Evolutionary conservation across 1,140 invertebrate species (phyloP).

Genomic region (Xylocopa sonorina): DNA sequence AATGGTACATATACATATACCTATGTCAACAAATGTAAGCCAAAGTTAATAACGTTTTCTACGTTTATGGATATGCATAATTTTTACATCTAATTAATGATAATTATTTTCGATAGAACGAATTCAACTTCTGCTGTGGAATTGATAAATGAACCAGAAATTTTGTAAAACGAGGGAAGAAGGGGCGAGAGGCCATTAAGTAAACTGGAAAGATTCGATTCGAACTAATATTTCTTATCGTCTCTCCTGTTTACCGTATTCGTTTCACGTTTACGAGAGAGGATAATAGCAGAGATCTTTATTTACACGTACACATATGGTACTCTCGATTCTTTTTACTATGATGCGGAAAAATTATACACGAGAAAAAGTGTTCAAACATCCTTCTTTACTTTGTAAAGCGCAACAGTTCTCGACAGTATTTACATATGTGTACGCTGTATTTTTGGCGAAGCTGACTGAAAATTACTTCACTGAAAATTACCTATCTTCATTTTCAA

Average conservation of each 20-base stretch:
- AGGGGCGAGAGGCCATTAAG: neutral
- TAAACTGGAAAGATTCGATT: neutral
- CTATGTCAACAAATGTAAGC: conserved; percentile 30
- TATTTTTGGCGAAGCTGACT: too few relatives aligned
- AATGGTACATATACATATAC: too few relatives aligned
- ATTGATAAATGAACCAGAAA: conserved; percentile 30
- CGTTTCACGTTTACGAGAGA: neutral
- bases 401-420: too few relatives aligned
- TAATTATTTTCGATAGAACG: conserved; percentile 10
- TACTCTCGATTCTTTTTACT: neutral
- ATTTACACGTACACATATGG: too few relatives aligned
- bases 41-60: conserved; percentile 22
- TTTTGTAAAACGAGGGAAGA: neutral
- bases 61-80: conserved; percentile 5
- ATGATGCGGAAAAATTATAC: neutral
- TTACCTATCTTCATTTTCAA: too few relatives aligned
- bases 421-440: too few relatives aligned
- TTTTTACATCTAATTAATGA: neutral
- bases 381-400: too few relatives aligned
- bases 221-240: neutral
- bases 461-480: too few relatives aligned
- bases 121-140: conserved; percentile 26
- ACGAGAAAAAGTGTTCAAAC: conserved; percentile 10
- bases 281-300: too few relatives aligned
- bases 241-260: neutral